A percentile compares a stretch with the other conserved stretches of the same genome.
Conservation (phyloP, 2,113 vertebrate genomes). For the Henicopernis longicauda region DNA sequence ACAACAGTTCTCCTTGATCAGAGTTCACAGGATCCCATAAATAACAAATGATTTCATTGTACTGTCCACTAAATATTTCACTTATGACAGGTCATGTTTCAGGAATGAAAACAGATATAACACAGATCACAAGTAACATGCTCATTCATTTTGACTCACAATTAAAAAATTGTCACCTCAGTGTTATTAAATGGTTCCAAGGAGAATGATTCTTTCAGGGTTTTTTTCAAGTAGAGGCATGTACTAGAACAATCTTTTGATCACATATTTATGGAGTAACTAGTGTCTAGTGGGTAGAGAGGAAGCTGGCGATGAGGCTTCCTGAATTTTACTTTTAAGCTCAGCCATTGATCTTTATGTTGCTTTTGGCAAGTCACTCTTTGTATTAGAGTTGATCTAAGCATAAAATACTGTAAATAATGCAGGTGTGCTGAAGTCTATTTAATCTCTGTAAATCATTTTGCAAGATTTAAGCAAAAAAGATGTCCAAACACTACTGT, state of each 20-base stretch:
- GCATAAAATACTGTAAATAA: not conserved
- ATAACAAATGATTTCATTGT: conserved; percentile 14
- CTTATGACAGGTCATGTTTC: not conserved
- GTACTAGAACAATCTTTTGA: not conserved
- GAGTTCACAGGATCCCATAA: conserved; percentile 1
- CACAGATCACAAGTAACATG: not conserved
- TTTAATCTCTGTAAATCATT: not conserved
- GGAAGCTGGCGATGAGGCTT: not conserved
- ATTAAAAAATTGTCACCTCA: not conserved
- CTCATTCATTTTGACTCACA: conserved; percentile 37
- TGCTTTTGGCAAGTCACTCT: not conserved
- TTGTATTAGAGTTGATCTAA: not conserved
- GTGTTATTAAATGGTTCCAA: not conserved
- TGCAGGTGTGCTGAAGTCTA: not conserved
- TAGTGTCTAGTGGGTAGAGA: not conserved
- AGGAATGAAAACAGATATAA: not conserved
- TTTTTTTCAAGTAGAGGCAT: not conserved
- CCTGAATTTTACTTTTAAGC: not conserved
- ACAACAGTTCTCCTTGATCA: not conserved
- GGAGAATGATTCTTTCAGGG: not conserved
- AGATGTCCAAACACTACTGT: not conserved
- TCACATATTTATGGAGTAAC: not conserved
- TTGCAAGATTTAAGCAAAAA: not conserved
- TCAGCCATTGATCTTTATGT: not conserved
- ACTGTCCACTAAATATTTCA: conserved; percentile 27